phyloP scores from a whole-genome alignment of 30 jellyfish, hydroid and myxozoan species.

The Nemopilema nomurai region DNA sequence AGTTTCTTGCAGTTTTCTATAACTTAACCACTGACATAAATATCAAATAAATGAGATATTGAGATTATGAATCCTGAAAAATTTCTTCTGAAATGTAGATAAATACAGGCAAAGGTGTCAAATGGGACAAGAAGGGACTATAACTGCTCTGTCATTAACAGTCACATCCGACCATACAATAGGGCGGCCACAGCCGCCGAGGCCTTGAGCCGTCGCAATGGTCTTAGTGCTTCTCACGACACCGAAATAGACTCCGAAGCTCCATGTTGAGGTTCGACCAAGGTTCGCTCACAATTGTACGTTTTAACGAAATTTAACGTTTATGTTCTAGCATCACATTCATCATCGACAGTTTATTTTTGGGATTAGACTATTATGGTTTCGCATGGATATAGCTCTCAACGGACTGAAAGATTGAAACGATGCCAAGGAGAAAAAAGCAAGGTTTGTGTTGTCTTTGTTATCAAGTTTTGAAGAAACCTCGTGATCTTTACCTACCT shows the following conservation, averaged over 20 bases:
- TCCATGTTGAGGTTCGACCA: conserved; percentile 34
- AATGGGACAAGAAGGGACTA: neutral
- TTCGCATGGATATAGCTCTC: conserved; percentile 42
- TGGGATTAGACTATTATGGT: conserved; percentile 17
- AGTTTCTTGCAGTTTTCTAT: no score
- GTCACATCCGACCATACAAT: neutral
- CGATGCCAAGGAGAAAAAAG: conserved; percentile 74
- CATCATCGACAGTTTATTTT: conserved; percentile 2
- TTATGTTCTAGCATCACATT: conserved; percentile 1
- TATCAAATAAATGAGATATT: neutral
- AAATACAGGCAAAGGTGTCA: neutral
- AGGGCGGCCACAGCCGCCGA: conserved; percentile 7
- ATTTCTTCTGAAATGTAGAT: neutral
- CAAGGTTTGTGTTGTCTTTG: conserved; percentile 68
- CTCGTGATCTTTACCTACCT: conserved; percentile 55
- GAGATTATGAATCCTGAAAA: neutral
- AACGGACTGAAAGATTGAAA: neutral
- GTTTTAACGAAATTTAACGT: conserved; percentile 7
- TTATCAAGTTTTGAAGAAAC: conserved; percentile 13
- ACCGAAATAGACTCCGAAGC: conserved; percentile 70
- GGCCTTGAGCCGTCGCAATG: conserved; percentile 40
- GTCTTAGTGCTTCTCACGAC: conserved; percentile 58
- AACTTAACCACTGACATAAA: no score
- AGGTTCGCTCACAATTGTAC: conserved; percentile 48
- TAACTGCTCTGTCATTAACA: neutral